A percentile compares a stretch with the other conserved stretches of the same genome.
Conservation (phyloP, 2,888 invertebrate species). For the Trachelus stipa region DNA sequence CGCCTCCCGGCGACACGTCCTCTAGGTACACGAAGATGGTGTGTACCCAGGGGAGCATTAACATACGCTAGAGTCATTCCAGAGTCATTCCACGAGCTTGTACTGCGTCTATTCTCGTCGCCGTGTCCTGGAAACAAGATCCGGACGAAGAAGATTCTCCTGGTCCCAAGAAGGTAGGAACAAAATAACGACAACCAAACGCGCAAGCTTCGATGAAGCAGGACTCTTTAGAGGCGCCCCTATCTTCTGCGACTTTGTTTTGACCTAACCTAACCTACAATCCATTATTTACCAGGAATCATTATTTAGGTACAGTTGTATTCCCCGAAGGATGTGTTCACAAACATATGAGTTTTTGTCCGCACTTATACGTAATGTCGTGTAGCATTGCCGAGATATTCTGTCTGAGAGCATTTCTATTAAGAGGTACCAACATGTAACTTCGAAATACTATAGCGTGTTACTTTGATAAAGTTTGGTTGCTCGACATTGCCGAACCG, state of each 20-base stretch:
- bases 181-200: background rate
- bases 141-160: background rate
- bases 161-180: background rate
- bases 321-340: background rate
- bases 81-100: slow-evolving; percentile 10
- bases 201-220: background rate
- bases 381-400: background rate
- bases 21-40: slow-evolving; percentile 27
- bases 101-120: slow-evolving; percentile 1
- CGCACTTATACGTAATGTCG: background rate
- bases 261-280: background rate
- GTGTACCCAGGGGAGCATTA: slow-evolving; percentile 31
- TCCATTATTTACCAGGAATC: background rate
- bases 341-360: background rate
- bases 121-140: background rate
- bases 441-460: background rate
- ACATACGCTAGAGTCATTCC: slow-evolving; percentile 28
- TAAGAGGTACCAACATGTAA: background rate
- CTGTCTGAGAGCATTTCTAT: background rate
- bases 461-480: background rate
- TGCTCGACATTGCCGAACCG: background rate
- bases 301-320: background rate
- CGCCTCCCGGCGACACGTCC: slow-evolving; percentile 21
- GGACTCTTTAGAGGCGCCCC: background rate
- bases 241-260: background rate